Evolutionary conservation across 2,797 vertebrate genomes (phyloP), one percentile per base, ranked within the genome.

Genomic region (Malurus splendens): DNA sequence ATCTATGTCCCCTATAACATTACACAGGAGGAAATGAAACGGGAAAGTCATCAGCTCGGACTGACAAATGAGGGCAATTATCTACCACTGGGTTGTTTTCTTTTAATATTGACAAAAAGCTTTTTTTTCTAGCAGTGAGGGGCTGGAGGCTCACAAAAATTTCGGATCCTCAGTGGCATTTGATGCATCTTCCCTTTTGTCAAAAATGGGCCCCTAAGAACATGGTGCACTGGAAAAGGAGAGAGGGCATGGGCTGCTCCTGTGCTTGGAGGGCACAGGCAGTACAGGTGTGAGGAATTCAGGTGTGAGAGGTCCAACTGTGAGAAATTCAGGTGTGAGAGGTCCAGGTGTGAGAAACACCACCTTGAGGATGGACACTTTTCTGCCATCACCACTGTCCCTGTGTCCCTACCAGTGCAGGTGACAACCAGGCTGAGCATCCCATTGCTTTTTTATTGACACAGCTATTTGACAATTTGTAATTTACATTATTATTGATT

Each of bases 1-100:
- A 90, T 91, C 83, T 64, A 38, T 81, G 83, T 94, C 91, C 91
- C 82, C 89, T 86, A 59, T 65, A 75, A 72, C 67, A 20, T 92
- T 95, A 92, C 93, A 95, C 91, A 89, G 84, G 78, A 94, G 86
- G 90, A 95, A 96, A 96, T 92, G 93, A 96, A 95, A 88, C 12
- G 18, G 80, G 80, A 51, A 74, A 64, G 91, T 62, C 90, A 90
- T 83, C 91, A 89, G 75, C 87, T 90, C 87, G 85, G 90, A 80
- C 93, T 96, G 95, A 95, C 92, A 94, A 95, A 94, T 0, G 59
- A 93, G 3, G 14, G 76, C 64, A 91, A 95, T 94, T 89, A 95
- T 87, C 72, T 74, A 91, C 85, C 87, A 71, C 86, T 1, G 19
- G n/a, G 61, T 78, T 86, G 22, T 60, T 95, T 94, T 94, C 84